These are phyloP conservation scores for Odontothrips loti DNA, from an alignment of 2,888 invertebrate genomes.

Conservation along the genomic window DNA sequence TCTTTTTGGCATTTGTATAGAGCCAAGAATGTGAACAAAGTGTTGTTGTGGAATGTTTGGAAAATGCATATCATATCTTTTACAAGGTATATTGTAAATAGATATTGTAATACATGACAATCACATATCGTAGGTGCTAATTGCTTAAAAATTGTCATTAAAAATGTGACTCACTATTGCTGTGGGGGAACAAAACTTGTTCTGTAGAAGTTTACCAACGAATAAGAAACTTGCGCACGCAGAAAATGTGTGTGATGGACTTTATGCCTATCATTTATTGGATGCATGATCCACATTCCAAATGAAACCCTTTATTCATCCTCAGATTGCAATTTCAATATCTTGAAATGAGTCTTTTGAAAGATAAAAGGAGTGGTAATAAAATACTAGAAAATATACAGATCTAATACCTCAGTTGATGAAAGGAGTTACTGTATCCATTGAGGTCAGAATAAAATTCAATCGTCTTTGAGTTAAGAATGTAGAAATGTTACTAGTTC, in stretches of 20 bases:
- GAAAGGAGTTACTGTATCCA: background rate
- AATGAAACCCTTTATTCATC: background rate
- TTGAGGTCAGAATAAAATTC: background rate
- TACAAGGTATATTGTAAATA: slow-evolving; percentile 12
- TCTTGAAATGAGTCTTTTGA: background rate
- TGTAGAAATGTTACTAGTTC: background rate
- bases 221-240: background rate
- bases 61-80: slow-evolving; percentile 25
- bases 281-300: slow-evolving; percentile 10
- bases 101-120: slow-evolving; percentile 11
- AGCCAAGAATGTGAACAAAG: slow-evolving; percentile 1
- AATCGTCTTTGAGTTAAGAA: background rate
- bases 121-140: slow-evolving; percentile 17
- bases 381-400: background rate
- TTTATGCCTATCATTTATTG: background rate
- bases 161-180: background rate
- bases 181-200: background rate
- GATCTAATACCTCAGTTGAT: background rate
- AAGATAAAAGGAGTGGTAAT: background rate
- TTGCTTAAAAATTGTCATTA: background rate
- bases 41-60: slow-evolving; percentile 1
- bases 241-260: background rate
- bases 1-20: background rate
- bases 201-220: background rate
- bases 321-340: background rate